phyloP scores from a whole-genome alignment of 1,140 invertebrate species.

The Eupristina koningsbergeri region DNA sequence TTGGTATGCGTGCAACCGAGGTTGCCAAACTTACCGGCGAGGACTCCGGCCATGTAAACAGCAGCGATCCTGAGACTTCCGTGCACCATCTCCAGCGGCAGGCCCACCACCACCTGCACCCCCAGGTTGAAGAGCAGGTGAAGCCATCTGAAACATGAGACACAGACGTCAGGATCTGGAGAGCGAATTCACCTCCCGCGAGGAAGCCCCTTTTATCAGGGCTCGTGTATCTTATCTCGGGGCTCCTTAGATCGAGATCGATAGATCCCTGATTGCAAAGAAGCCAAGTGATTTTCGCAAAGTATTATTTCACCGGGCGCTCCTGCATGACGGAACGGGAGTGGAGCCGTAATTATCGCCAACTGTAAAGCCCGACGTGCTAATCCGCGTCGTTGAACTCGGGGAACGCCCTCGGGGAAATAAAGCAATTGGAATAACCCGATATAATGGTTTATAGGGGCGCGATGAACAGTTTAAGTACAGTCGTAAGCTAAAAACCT shows the following conservation, averaged over 20 bases:
- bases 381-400: neutral
- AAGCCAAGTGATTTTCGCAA: neutral
- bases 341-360: neutral
- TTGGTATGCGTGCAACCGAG: neutral
- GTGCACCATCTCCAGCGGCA: constrained; percentile 98
- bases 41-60: constrained; percentile 94
- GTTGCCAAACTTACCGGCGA: constrained; percentile 79
- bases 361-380: neutral
- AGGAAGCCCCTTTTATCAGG: too few species aligned
- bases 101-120: constrained; percentile 91
- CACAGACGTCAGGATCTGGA: neutral
- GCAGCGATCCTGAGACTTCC: constrained; percentile 89
- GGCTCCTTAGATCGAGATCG: neutral
- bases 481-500: neutral
- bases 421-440: neutral
- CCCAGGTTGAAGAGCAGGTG: constrained; percentile 95
- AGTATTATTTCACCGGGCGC: neutral
- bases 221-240: neutral
- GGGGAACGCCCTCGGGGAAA: neutral
- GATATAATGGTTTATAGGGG: neutral
- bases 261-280: too few species aligned
- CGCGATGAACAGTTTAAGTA: neutral
- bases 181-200: too few species aligned
- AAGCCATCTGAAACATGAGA: constrained; percentile 84
- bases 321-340: neutral